A percentile compares a stretch with the other conserved stretches of the same genome.
These are phyloP conservation scores for Drosophila santomea DNA, from an alignment of 1,140 invertebrate genomes.

Conservation along the genomic window DNA sequence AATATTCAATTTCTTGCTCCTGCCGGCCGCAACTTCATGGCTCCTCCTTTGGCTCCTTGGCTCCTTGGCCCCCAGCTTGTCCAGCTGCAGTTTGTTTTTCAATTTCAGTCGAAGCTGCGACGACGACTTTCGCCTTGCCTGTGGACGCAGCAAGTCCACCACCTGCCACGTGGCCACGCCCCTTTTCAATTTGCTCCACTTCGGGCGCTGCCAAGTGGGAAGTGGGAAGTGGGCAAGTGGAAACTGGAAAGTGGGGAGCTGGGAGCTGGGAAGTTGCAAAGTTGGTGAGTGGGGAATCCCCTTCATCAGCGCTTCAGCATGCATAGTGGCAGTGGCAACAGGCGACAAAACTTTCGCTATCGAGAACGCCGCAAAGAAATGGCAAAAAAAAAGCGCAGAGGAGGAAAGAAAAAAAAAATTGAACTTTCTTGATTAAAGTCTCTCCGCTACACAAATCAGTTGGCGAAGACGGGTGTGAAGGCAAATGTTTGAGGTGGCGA, in stretches of 20 bases:
- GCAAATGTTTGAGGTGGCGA: conserved; percentile 9
- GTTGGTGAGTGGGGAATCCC: background rate
- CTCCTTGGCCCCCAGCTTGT: conserved; percentile 2
- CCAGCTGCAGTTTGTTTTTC: conserved; percentile 42
- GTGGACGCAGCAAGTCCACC: background rate
- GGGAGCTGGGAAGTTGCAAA: too few species aligned
- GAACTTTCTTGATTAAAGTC: conserved; percentile 12
- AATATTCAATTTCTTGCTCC: conserved; percentile 17
- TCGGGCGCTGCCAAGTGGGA: background rate
- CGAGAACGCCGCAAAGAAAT: background rate
- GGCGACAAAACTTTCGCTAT: conserved; percentile 55
- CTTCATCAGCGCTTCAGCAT: conserved; percentile 3
- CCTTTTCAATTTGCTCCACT: conserved; percentile 54
- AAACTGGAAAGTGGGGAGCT: too few species aligned
- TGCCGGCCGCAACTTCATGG: background rate
- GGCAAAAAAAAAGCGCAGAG: background rate
- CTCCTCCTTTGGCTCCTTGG: too few species aligned
- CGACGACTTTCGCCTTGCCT: conserved; percentile 17
- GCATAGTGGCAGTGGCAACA: conserved; percentile 23
- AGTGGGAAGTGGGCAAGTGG: too few species aligned
- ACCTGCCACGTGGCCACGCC: conserved; percentile 38
- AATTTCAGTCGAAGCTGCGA: conserved; percentile 32
- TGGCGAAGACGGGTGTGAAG: background rate
- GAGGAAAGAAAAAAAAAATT: background rate
- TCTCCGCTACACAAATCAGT: background rate